Conservation (phyloP, 2,797 vertebrate genomes). For the Macropus fuliginosus region DNA sequence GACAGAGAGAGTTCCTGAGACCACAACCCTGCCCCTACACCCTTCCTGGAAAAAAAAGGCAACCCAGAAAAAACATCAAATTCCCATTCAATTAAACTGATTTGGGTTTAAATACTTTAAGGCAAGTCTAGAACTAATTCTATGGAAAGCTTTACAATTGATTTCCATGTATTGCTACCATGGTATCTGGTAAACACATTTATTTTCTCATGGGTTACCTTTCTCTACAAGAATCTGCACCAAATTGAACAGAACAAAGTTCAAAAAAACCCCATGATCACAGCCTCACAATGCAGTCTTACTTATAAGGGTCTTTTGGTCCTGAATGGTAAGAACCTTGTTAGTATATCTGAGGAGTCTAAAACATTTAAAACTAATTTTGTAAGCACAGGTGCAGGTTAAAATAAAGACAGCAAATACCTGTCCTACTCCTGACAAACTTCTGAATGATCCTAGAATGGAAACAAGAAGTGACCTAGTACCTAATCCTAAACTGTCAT, state of each 20-base stretch:
- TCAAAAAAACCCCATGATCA: background rate
- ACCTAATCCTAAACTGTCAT: conserved; percentile 20
- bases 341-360: background rate
- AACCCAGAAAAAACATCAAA: background rate
- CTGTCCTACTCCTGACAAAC: background rate
- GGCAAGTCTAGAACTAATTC: conserved; percentile 28
- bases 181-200: background rate
- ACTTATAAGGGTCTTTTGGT: background rate
- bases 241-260: background rate
- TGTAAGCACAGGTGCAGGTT: background rate
- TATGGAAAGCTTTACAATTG: conserved; percentile 35
- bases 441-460: background rate
- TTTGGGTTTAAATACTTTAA: background rate
- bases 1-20: background rate
- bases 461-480: background rate
- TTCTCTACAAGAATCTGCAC: conserved; percentile 9
- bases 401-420: background rate
- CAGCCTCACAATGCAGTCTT: background rate
- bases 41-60: background rate
- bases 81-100: conserved; percentile 14
- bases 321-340: background rate
- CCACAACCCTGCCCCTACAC: background rate
- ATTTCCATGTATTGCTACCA: conserved; percentile 7
- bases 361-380: background rate
- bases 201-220: background rate